Conservation (phyloP, 1,140 invertebrate species). For the Aculops lycopersici region DNA sequence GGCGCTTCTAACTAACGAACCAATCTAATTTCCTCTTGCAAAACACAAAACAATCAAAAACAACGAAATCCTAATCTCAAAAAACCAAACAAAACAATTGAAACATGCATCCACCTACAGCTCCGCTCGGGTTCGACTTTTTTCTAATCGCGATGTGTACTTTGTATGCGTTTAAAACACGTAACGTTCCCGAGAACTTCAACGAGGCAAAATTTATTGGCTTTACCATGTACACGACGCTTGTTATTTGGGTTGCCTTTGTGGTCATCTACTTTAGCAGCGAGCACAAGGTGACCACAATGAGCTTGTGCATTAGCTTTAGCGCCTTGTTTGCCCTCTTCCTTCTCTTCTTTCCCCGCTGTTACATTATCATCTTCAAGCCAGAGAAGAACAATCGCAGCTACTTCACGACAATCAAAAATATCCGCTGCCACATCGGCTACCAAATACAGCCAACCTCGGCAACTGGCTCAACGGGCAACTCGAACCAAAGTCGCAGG, state of each 20-base stretch:
- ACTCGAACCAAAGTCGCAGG: too few species aligned
- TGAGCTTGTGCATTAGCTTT: slow-evolving; percentile 31
- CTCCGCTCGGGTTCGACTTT: slow-evolving; percentile 42
- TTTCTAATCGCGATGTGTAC: slow-evolving; percentile 43
- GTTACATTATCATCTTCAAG: slow-evolving; percentile 38
- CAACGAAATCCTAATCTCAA: too few species aligned
- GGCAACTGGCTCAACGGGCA: background rate
- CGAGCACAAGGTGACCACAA: slow-evolving; percentile 29
- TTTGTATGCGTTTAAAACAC: slow-evolving; percentile 46
- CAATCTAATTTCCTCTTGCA: too few species aligned
- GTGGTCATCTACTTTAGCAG: slow-evolving; percentile 48
- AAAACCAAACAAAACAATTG: slow-evolving; percentile 12
- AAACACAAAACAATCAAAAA: too few species aligned
- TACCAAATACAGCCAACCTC: slow-evolving; percentile 6
- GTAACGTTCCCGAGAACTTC: slow-evolving; percentile 58
- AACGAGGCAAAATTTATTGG: slow-evolving; percentile 53
- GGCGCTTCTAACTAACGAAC: too few species aligned
- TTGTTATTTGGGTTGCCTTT: slow-evolving; percentile 61
- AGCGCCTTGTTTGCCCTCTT: slow-evolving; percentile 38
- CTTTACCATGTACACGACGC: slow-evolving; percentile 56
- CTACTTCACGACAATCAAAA: slow-evolving; percentile 39
- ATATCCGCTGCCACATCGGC: slow-evolving; percentile 43
- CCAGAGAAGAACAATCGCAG: slow-evolving; percentile 43
- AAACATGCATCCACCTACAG: slow-evolving; percentile 29
- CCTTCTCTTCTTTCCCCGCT: slow-evolving; percentile 40